Evolutionary conservation across 1,140 invertebrate genomes (phyloP).

Genomic region (Pentalonia nigronervosa): DNA sequence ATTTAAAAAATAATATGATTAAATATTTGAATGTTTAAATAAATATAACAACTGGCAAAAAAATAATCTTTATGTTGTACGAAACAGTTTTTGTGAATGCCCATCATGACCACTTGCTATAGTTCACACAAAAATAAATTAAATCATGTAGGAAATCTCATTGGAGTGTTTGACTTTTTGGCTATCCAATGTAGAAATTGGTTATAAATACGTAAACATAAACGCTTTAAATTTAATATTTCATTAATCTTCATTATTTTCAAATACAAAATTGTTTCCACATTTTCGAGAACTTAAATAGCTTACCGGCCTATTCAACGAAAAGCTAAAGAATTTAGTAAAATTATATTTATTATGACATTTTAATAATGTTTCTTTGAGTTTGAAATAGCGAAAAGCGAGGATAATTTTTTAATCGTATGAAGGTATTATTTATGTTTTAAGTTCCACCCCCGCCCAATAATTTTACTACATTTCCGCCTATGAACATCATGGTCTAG

Average conservation of each 20-base stretch:
- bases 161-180: neutral
- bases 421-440: too few species aligned
- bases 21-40: too few species aligned
- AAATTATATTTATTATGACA: neutral
- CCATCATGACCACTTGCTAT: neutral
- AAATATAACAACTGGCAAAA: too few species aligned
- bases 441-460: too few species aligned
- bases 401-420: too few species aligned
- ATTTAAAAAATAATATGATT: too few species aligned
- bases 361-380: too few species aligned
- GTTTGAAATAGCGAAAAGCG: too few species aligned
- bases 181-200: neutral
- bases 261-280: neutral
- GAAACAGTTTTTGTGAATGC: neutral
- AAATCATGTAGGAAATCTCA: neutral
- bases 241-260: neutral
- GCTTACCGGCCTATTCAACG: neutral
- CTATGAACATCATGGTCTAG: neutral
- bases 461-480: too few species aligned
- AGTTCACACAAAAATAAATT: neutral
- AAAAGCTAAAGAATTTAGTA: neutral
- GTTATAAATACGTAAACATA: neutral
- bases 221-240: neutral
- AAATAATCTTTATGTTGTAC: neutral
- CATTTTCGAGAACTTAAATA: neutral